phyloP scores from a whole-genome alignment of 2,797 vertebrate genomes.

The Tolypeutes matacus region DNA sequence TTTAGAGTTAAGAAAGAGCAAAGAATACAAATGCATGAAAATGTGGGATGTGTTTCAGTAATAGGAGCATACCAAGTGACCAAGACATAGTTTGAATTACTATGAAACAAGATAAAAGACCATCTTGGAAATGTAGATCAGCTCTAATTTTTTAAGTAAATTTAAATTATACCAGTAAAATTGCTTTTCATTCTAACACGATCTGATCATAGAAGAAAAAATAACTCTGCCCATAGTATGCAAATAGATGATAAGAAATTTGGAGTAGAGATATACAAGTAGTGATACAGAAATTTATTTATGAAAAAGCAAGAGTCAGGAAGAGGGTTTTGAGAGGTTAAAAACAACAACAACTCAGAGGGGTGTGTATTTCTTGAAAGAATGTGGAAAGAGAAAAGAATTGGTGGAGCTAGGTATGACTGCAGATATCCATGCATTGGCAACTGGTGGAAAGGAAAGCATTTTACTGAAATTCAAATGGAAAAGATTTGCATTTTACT shows the following conservation, averaged over 20 bases:
- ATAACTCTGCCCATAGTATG: background rate
- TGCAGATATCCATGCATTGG: background rate
- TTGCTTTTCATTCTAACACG: background rate
- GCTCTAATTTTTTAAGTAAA: background rate
- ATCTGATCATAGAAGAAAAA: background rate
- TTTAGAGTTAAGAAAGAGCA: background rate
- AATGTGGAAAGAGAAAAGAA: background rate
- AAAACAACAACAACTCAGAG: background rate
- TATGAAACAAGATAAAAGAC: background rate
- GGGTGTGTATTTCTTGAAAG: background rate
- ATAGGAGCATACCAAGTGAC: background rate
- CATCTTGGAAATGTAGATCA: background rate
- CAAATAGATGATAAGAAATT: background rate
- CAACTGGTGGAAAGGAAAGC: background rate
- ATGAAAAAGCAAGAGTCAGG: background rate
- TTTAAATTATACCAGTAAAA: background rate
- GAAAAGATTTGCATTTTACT: background rate
- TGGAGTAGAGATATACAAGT: background rate
- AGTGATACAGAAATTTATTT: background rate
- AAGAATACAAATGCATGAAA: background rate
- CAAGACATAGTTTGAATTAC: background rate
- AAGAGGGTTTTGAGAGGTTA: background rate
- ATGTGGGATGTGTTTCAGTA: background rate
- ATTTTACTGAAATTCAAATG: background rate
- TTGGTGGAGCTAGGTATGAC: accelerated